Base-by-base conservation (phyloP, 2,888 invertebrate species). In the Nomada goodeniana region DNA sequence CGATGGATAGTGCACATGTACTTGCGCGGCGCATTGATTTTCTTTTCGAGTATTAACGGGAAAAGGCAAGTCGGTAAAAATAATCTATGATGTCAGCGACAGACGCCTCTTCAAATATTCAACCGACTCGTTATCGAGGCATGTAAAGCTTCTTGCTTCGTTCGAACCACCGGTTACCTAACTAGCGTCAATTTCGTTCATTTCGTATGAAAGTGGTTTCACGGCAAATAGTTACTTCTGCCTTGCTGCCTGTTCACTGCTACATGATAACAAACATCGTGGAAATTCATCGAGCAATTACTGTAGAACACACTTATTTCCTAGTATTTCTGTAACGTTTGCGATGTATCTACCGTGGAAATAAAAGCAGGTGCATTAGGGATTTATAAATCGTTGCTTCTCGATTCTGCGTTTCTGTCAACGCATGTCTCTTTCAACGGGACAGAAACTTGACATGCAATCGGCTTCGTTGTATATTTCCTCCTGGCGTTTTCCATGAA, bases 51-150 rank as follows among this genome's bases (percentile, higher is more conserved):
- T 26, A 29, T 44, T 42, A 18, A n/a, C 23, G 55, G 23, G 36
- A 55, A 75, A 61, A 73, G 76, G 65, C 65, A 26, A 60, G 69
- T 15, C 61, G 68, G 77, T 74, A 64, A 84, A 86, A 86, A 77
- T 84, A 83, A 86, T 84, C 74, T 68, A 44, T 65, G 36, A 29
- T 65, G 71, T 82, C 64, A 75, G 65, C 57, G 42, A 26, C 26
- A 52, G 50, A 42, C 47, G 55, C 44, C 70, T 82, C 52, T 69
- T 85, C 59, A 85, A 85, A 83, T 82, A 85, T 85, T 83, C 79
- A 85, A 26, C 29, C 64, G 61, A 42, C 57, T 29, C 23, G 44
- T 73, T 74, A 72, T 65, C 20, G 65, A 70, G 73, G 74, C 72
- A 86, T 69, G 72, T 70, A 72, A 72, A 86, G 64, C 52, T 63